A percentile compares a stretch with the other conserved stretches of the same genome.
Evolutionary conservation across 2,888 invertebrate species (phyloP).

Genomic region (Esperia sulphurella): DNA sequence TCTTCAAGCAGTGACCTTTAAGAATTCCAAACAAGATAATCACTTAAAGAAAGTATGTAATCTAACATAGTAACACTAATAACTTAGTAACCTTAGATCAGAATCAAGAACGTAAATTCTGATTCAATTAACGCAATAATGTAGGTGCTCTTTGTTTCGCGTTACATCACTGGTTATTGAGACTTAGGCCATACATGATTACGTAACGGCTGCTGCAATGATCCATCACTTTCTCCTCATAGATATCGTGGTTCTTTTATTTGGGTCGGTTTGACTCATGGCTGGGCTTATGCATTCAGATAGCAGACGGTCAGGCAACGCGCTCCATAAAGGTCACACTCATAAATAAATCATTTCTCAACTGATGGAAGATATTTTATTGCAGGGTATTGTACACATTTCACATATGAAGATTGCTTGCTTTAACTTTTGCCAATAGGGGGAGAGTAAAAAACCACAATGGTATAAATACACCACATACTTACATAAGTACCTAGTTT

Average conservation of each 20-base stretch:
- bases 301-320: slow-evolving; percentile 42
- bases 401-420: too few species aligned
- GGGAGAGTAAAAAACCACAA: too few species aligned
- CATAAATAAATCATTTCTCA: slow-evolving; percentile 37
- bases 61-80: neutral
- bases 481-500: too few species aligned
- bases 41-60: neutral
- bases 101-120: slow-evolving; percentile 17
- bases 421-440: too few species aligned
- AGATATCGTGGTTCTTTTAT: slow-evolving; percentile 53
- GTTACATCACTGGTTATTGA: slow-evolving; percentile 36
- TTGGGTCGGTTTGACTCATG: slow-evolving; percentile 61
- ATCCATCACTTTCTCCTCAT: slow-evolving; percentile 71
- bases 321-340: slow-evolving; percentile 45
- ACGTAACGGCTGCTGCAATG: slow-evolving; percentile 49
- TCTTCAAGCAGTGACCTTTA: too few species aligned
- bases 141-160: slow-evolving; percentile 25
- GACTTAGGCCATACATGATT: slow-evolving; percentile 36
- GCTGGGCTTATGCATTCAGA: slow-evolving; percentile 55
- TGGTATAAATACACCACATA: neutral
- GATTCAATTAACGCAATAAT: slow-evolving; percentile 37
- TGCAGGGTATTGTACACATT: neutral
- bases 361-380: slow-evolving; percentile 4
- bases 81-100: neutral
- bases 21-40: too few species aligned